Evolutionary conservation across 2,888 invertebrate species (phyloP).

Genomic region (Notodonta ziczac): DNA sequence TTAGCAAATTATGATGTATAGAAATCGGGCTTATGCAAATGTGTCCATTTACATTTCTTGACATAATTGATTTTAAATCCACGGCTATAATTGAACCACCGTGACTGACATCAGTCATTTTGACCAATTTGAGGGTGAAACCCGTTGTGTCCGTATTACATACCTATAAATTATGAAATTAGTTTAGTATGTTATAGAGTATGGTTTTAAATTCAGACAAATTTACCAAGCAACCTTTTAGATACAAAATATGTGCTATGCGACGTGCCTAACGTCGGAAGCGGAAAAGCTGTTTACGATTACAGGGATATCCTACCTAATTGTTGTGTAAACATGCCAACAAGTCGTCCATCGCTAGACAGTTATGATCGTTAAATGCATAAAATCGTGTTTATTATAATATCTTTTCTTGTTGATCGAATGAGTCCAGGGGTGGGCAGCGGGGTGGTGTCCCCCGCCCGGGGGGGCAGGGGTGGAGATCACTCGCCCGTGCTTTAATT

Average conservation of each 20-base stretch:
- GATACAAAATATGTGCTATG: background rate
- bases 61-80: no score
- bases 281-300: background rate
- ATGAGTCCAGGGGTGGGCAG: conserved; percentile 55
- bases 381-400: conserved; percentile 62
- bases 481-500: conserved; percentile 85
- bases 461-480: conserved; percentile 68
- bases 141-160: no score
- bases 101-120: no score
- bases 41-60: no score
- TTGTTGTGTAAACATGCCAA: background rate
- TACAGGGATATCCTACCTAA: background rate
- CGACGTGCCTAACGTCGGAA: background rate
- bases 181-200: no score
- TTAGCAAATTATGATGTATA: no score
- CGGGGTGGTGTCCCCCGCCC: conserved; percentile 43
- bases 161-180: no score
- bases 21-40: no score
- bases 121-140: no score
- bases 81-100: no score
- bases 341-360: conserved; percentile 11
- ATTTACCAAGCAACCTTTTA: no score
- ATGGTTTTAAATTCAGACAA: no score
- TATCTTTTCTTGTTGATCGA: conserved; percentile 72
- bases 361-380: conserved; percentile 40